Evolutionary conservation across 2,888 invertebrate species (phyloP), one percentile per base, ranked within the genome.

Genomic region (Trisateles emortualis): DNA sequence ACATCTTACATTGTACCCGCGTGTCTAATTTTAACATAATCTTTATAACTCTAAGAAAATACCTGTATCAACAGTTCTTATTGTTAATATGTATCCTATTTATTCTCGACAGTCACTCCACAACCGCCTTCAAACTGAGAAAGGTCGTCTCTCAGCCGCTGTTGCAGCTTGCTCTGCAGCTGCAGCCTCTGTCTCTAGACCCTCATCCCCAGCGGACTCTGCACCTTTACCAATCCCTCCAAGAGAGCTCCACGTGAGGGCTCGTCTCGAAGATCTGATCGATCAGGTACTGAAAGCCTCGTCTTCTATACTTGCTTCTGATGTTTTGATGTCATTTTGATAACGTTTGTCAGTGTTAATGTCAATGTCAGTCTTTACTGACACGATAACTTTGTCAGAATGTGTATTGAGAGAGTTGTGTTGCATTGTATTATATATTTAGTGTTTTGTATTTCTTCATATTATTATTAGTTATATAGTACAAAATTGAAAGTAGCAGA

Each of bases 141-240:
- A 98, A 91, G 94, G 96, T 1, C 95, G 98, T 0, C 92, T 99
- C 1, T 96, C 97, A 0, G 93, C 96, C 0, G 98, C 98, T 0
- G 97, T 98, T 0, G 98, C 98, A 69, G 98, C 98, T 0, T 99
- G 98, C 80, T 98, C 98, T 75, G 98, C 98, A 1, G 98, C 98
- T 0, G 97, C 98, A 0, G 97, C 98, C 0, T 97, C 97, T 0
- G 96, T 98, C 17, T 98, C 98, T 46, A 94, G 98, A 3, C 98
- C 98, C 0, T 96, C 97, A 30, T 98, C 98, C 48, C 98, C 98
- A 0, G 95, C 97, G 46, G 98, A 98, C 84, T 95, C 96, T 0
- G 95, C 97, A 10, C 96, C 97, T 40, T 95, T 97, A 58, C 97
- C 97, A 11, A 95, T 98, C 62, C 98, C 98, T 8, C 95, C 96